A percentile compares a stretch with the other conserved stretches of the same genome.
Conservation (phyloP, 2,797 vertebrate genomes). For the Thaleichthys pacificus region DNA sequence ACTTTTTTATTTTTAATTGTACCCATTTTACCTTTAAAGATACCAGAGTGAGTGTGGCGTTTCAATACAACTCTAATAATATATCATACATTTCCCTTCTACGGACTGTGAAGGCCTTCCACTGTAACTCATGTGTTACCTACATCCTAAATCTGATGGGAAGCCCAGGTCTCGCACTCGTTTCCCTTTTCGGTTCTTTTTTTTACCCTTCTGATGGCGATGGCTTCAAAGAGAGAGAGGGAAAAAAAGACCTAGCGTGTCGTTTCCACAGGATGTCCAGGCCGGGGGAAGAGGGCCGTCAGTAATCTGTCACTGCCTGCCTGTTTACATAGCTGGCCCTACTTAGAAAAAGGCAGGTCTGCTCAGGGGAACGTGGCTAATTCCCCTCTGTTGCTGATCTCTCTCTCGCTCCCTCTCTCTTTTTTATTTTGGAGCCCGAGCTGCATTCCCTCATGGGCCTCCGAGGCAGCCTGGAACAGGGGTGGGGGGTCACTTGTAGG, state of each 20-base stretch:
- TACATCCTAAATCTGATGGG: slow-evolving; percentile 5
- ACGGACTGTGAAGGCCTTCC: neutral
- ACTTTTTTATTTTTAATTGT: neutral
- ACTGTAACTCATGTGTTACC: neutral
- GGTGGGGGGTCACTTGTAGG: neutral
- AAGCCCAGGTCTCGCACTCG: neutral
- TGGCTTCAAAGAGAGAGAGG: neutral
- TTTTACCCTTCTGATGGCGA: neutral
- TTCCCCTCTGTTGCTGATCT: slow-evolving; percentile 9
- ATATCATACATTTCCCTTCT: too few relatives aligned
- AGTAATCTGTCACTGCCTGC: slow-evolving; percentile 25
- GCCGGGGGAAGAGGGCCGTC: slow-evolving; percentile 20
- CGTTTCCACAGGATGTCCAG: slow-evolving; percentile 44
- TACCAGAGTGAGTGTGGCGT: too few relatives aligned
- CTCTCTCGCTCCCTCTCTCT: slow-evolving; percentile 5
- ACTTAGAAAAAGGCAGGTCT: slow-evolving; percentile 14
- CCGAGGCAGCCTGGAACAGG: neutral
- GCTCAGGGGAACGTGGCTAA: slow-evolving; percentile 13
- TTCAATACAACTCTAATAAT: too few relatives aligned
- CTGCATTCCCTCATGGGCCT: neutral
- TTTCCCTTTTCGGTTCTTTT: neutral
- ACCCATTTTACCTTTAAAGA: too few relatives aligned
- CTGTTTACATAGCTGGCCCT: slow-evolving; percentile 47
- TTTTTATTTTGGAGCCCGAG: slow-evolving; percentile 8
- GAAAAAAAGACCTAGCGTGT: slow-evolving; percentile 12